Base-by-base conservation (phyloP, 2,888 invertebrate species). In the Eubasilissa splendida region DNA sequence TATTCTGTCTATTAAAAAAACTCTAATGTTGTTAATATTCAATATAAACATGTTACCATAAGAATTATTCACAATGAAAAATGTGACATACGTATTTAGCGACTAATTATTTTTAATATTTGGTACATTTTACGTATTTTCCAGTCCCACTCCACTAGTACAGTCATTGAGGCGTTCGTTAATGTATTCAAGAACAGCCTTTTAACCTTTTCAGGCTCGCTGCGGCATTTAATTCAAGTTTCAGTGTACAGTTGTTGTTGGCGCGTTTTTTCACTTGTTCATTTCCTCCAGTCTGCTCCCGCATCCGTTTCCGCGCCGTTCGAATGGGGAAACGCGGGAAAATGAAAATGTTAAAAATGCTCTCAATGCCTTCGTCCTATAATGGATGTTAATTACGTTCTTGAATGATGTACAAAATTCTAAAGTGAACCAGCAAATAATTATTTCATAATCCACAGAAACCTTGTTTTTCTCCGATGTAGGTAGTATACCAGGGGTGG, bases 201-300 rank as follows among this genome's bases (percentile, higher is more conserved):
- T 73, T 73, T 73, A 73, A 56, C 71, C 71, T 73, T 73, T 73
- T 56, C 71, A 71, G 31, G 56, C 42, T 42, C 71, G 58, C 33
- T 56, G 22, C 71, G 56, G 12, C 71, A 73, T 73, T 73, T 73
- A 73, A 73, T 73, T 73, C 71, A 73, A 73, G 71, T 56, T 31
- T 56, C 71, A 12, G 56, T 42, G 71, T 33, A n/a, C 56, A 54
- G 71, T 73, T 22, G 71, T 73, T 73, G 71, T 56, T 73, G 71
- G 71, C 71, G 71, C 71, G 71, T 73, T 73, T 73, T 71, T 78
- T 78, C 77, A 71, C 71, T 78, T 58, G 77, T 71, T 78, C 77
- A 78, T 78, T 78, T 78, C 77, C 77, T 59, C 68, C 70, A 60
- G 68, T 59, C 68, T 78, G 77, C 59, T 70, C 31, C 22, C 12